Conservation (phyloP, 1,140 invertebrate genomes). For the Penaeus japonicus region DNA sequence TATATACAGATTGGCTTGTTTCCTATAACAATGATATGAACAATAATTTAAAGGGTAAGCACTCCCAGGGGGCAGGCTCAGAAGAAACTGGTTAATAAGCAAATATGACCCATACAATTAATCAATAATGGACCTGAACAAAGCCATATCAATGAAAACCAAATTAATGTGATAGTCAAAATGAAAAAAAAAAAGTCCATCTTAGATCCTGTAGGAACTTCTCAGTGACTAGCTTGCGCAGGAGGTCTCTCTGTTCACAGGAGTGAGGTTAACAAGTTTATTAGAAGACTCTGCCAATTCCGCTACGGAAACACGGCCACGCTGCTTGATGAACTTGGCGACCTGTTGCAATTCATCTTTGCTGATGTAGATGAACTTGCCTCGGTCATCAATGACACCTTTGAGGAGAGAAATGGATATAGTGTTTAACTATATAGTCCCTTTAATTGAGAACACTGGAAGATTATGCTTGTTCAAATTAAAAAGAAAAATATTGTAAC, state of each 20-base stretch:
- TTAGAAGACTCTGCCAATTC: slow-evolving; percentile 96
- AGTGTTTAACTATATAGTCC: neutral
- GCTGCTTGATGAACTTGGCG: slow-evolving; percentile 94
- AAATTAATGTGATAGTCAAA: neutral
- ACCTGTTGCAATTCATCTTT: slow-evolving; percentile 88
- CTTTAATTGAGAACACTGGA: neutral
- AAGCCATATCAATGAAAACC: neutral
- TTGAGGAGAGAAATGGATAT: slow-evolving; percentile 61
- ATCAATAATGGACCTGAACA: neutral
- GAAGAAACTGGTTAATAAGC: neutral
- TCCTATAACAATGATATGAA: neutral
- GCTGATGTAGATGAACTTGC: slow-evolving; percentile 99
- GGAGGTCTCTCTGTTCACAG: slow-evolving; percentile 42
- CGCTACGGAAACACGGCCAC: slow-evolving; percentile 90
- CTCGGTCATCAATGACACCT: slow-evolving; percentile 98
- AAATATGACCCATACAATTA: neutral
- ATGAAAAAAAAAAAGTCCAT: neutral
- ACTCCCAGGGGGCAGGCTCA: neutral
- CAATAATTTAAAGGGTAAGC: neutral
- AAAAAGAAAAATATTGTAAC: neutral
- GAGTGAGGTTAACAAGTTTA: slow-evolving; percentile 84
- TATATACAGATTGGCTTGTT: too few species aligned
- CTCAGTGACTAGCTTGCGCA: neutral
- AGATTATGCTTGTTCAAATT: neutral
- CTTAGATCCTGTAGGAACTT: neutral